Conservation (phyloP, 2,113 vertebrate species). For the Numenius arquata region DNA sequence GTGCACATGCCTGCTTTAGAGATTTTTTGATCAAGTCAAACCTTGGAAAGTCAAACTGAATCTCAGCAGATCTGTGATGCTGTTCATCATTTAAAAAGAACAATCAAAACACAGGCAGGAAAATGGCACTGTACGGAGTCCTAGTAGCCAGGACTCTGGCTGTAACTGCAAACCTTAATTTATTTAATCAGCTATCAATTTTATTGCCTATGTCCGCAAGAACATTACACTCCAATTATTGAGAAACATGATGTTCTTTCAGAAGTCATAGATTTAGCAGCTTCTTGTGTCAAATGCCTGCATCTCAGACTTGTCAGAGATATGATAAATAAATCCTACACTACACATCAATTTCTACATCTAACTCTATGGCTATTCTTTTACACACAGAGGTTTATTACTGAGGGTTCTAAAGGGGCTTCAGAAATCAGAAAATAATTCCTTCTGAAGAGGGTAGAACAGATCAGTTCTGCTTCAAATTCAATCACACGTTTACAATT, state of each 20-base stretch:
- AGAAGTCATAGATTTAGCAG: not conserved
- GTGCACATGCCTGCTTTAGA: not conserved
- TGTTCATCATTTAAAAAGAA: not conserved
- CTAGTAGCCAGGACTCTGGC: not conserved
- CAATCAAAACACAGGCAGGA: not conserved
- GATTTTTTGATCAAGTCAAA: not conserved
- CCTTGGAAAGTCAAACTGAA: not conserved
- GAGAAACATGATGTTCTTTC: not conserved
- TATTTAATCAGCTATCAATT: not conserved
- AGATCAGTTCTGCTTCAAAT: not conserved
- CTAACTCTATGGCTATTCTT: not conserved
- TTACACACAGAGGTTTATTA: not conserved
- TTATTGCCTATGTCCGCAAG: not conserved
- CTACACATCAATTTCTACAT: not conserved
- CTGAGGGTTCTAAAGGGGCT: not conserved
- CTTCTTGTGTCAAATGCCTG: not conserved
- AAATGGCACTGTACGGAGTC: not conserved
- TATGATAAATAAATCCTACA: not conserved
- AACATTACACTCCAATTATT: not conserved
- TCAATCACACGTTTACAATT: not conserved
- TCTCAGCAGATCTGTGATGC: not conserved
- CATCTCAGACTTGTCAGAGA: not conserved
- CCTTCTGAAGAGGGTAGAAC: not conserved
- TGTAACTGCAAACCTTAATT: not conserved
- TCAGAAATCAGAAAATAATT: not conserved